A percentile compares a stretch with the other conserved stretches of the same genome.
These are phyloP conservation scores for Cherax destructor DNA, from an alignment of 1,140 invertebrate species.

Conservation along the genomic window DNA sequence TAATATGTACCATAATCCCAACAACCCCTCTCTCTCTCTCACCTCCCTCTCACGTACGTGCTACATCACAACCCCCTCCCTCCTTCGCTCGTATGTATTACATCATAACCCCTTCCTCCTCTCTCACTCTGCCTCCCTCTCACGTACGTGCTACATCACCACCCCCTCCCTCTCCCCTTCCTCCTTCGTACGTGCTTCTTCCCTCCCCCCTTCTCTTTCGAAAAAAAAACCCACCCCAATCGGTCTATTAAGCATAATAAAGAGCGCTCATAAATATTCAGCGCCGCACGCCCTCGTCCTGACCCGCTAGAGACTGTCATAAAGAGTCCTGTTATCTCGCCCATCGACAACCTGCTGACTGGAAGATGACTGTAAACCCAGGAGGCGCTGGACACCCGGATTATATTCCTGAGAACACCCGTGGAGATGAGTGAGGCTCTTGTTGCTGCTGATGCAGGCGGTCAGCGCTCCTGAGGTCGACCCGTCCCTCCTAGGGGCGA, in stretches of 20 bases:
- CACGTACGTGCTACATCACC: neutral
- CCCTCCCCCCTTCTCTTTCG: neutral
- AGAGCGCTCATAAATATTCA: constrained; percentile 16
- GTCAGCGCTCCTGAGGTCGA: neutral
- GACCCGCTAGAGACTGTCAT: constrained; percentile 11
- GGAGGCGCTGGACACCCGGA: neutral
- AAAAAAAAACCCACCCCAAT: neutral
- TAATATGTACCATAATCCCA: too few relatives aligned
- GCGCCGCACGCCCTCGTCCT: neutral
- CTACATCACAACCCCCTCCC: too few relatives aligned
- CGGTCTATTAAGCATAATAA: constrained; percentile 35
- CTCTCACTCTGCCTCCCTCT: neutral
- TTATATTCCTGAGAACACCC: neutral
- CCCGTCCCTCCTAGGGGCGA: too few relatives aligned
- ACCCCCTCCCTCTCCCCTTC: neutral
- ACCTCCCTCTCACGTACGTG: too few relatives aligned
- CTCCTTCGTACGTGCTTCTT: neutral
- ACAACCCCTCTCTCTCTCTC: too few relatives aligned
- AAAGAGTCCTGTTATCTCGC: constrained; percentile 8
- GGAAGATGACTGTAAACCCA: constrained; percentile 12
- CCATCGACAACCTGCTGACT: constrained; percentile 36
- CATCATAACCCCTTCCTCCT: too few relatives aligned
- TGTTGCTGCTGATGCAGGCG: neutral
- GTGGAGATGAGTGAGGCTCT: neutral
- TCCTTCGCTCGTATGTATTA: too few relatives aligned